phyloP scores from a whole-genome alignment of 2,113 vertebrate genomes.

The Neopipo cinnamomea region DNA sequence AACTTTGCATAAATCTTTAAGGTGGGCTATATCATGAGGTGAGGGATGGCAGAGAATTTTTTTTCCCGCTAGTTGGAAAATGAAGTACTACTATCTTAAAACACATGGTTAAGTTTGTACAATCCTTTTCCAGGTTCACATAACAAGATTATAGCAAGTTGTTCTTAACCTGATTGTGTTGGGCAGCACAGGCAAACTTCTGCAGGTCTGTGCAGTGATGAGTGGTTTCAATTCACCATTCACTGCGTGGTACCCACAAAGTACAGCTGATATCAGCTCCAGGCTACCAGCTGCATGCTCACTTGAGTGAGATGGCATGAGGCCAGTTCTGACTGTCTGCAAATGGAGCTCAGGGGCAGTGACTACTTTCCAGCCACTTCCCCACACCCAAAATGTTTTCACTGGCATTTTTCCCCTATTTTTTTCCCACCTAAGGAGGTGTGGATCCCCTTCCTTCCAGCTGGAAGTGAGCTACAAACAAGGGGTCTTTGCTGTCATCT shows the following conservation, averaged over 20 bases:
- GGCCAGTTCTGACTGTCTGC: neutral
- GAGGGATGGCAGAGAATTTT: neutral
- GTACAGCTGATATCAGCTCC: neutral
- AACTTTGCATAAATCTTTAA: neutral
- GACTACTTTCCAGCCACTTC: neutral
- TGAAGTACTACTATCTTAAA: neutral
- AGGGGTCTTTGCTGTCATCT: neutral
- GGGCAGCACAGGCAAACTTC: neutral
- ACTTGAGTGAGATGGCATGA: neutral
- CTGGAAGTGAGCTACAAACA: fast-evolving
- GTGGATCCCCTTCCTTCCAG: neutral
- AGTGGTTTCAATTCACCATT: fast-evolving
- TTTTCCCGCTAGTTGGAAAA: neutral
- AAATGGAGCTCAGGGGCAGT: neutral
- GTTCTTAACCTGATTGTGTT: neutral
- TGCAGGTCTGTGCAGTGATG: neutral
- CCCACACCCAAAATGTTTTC: neutral
- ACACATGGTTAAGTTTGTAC: neutral
- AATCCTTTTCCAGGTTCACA: neutral
- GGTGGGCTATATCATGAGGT: neutral
- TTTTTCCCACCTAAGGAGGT: neutral
- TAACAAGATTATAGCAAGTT: neutral
- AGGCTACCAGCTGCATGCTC: neutral
- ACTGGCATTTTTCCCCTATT: fast-evolving
- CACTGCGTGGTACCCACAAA: neutral